phyloP scores from a whole-genome alignment of 1,140 invertebrate species.

The Lepidurus packardi region DNA sequence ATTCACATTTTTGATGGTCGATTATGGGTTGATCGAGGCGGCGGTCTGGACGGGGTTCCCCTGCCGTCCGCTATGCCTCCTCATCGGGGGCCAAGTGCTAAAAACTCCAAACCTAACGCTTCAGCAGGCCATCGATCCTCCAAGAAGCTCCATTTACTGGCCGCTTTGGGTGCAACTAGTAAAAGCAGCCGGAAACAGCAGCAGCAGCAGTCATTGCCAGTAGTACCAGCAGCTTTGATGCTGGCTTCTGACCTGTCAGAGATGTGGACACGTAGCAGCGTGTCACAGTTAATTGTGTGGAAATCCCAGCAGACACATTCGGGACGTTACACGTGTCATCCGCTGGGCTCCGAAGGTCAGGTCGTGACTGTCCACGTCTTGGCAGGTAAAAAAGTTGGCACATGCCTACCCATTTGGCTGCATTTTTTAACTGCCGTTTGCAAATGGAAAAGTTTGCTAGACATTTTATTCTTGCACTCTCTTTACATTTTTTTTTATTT shows the following conservation, averaged over 20 bases:
- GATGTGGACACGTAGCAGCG: conserved; percentile 25
- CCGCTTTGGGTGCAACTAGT: not conserved
- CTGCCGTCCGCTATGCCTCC: not conserved
- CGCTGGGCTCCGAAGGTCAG: conserved; percentile 24
- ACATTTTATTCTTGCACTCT: not conserved
- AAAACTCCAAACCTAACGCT: not conserved
- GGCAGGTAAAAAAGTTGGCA: conserved; percentile 28
- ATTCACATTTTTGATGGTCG: conserved; percentile 31
- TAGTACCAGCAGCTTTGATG: not conserved
- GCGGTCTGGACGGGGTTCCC: not conserved
- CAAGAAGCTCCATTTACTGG: not conserved
- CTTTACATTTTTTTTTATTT: not conserved
- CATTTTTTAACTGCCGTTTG: not conserved
- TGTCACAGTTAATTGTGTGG: conserved; percentile 29
- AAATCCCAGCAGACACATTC: conserved; percentile 32
- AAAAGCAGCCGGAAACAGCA: not conserved
- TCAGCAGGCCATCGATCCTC: not conserved
- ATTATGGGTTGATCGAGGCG: conserved; percentile 31
- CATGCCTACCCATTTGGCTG: not conserved
- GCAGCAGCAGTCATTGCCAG: not conserved
- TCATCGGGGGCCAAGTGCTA: not conserved
- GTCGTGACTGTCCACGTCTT: conserved; percentile 27
- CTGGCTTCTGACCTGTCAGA: conserved; percentile 19
- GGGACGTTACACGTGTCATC: conserved; percentile 29
- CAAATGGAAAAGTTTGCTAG: too few species aligned